Evolutionary conservation across 2,797 vertebrate genomes (phyloP).

Genomic region (Notolabrus celidotus): DNA sequence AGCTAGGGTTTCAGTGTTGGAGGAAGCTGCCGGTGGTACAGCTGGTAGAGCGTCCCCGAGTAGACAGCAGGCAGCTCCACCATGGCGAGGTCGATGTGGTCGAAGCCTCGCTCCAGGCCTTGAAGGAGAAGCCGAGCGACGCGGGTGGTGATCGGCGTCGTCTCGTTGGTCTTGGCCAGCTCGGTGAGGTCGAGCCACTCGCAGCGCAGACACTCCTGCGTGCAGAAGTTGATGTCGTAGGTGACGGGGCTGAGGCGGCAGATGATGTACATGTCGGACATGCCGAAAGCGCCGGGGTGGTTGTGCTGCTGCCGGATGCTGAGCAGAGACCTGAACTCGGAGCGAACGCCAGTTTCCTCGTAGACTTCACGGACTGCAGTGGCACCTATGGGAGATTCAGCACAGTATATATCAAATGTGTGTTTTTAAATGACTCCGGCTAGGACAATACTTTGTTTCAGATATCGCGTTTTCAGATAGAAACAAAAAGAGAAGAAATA

Average conservation of each 20-base stretch:
- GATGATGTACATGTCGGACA: slow-evolving; percentile 95
- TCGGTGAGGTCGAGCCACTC: slow-evolving; percentile 91
- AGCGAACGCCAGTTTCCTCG: slow-evolving; percentile 94
- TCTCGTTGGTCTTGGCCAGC: slow-evolving; percentile 76
- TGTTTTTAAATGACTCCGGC: too few relatives aligned
- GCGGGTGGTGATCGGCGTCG: slow-evolving; percentile 91
- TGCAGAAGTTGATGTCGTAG: slow-evolving; percentile 90
- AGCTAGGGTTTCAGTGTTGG: slow-evolving; percentile 57
- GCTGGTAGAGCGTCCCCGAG: slow-evolving; percentile 90
- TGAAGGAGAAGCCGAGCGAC: slow-evolving; percentile 89
- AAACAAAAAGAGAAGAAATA: slow-evolving; percentile 30
- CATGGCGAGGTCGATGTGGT: slow-evolving; percentile 88
- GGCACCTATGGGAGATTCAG: slow-evolving; percentile 79
- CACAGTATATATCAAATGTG: background rate
- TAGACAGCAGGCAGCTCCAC: slow-evolving; percentile 89
- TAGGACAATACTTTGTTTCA: too few relatives aligned
- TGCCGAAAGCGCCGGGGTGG: slow-evolving; percentile 92
- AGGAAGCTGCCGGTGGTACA: slow-evolving; percentile 91
- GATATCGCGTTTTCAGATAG: too few relatives aligned
- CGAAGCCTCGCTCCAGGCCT: slow-evolving; percentile 89
- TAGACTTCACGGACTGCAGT: slow-evolving; percentile 94
- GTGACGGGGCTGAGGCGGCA: slow-evolving; percentile 91
- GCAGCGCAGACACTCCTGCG: slow-evolving; percentile 91
- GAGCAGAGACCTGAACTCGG: slow-evolving; percentile 93
- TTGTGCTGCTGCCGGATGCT: slow-evolving; percentile 94